Evolutionary conservation across 2,888 invertebrate genomes (phyloP).

Genomic region (Hyposoter didymator): DNA sequence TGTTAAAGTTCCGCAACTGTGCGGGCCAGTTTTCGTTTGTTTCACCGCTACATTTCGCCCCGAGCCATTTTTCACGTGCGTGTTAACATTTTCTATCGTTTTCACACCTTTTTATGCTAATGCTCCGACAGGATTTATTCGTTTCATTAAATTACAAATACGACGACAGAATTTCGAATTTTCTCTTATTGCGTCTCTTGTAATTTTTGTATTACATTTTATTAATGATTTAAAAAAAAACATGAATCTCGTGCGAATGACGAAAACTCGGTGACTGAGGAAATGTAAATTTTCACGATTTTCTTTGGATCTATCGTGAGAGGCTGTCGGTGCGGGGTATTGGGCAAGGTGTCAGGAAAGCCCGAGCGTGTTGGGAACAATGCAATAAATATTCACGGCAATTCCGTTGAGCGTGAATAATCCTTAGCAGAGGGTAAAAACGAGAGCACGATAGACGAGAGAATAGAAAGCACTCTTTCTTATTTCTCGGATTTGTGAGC

Average conservation of each 20-base stretch:
- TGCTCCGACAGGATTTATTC: neutral
- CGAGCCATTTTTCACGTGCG: neutral
- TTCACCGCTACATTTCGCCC: neutral
- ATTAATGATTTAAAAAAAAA: neutral
- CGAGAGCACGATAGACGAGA: constrained; percentile 54
- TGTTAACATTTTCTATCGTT: neutral
- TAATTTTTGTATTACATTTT: neutral
- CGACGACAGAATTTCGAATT: neutral
- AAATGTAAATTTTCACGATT: constrained; percentile 15
- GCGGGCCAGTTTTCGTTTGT: neutral
- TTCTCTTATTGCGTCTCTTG: neutral
- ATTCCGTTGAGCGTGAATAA: constrained; percentile 61
- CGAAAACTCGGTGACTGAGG: neutral
- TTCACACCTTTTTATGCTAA: neutral
- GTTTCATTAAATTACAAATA: neutral
- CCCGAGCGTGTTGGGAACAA: constrained; percentile 53
- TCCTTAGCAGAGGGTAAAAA: constrained; percentile 42
- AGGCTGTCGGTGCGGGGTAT: constrained; percentile 25
- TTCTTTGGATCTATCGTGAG: constrained; percentile 56
- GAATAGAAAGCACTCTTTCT: constrained; percentile 25
- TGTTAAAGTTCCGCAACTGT: neutral
- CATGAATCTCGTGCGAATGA: neutral
- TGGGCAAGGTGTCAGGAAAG: constrained; percentile 60
- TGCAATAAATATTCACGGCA: constrained; percentile 58
- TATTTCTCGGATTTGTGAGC: constrained; percentile 9